Percentiles rank a stretch among this genome's conserved stretches.
Conservation (phyloP, 2,888 invertebrate species). For the Vesta saturnalis region DNA sequence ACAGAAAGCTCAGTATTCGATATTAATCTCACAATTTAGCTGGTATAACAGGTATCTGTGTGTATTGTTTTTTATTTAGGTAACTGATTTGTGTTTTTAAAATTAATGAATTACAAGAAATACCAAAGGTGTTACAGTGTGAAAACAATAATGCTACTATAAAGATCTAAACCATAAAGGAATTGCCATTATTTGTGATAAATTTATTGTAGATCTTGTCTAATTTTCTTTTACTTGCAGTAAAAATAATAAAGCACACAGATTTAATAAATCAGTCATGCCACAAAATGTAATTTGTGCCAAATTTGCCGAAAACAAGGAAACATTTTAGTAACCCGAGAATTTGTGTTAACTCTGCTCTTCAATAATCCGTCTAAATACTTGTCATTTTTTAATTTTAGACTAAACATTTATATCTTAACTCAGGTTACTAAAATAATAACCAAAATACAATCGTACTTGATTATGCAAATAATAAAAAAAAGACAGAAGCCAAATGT, state of each 20-base stretch:
- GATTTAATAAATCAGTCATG: no score
- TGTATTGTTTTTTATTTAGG: no score
- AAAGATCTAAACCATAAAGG: conserved; percentile 20
- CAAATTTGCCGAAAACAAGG: not conserved
- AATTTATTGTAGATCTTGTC: conserved; percentile 2
- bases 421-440: no score
- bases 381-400: no score
- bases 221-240: not conserved
- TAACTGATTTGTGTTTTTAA: no score
- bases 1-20: not conserved
- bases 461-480: not conserved
- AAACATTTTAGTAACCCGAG: not conserved
- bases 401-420: no score
- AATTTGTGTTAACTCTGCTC: no score
- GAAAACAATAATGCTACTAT: conserved; percentile 24
- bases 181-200: conserved; percentile 40
- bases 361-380: no score
- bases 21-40: not conserved
- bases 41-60: not conserved
- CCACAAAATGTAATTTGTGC: conserved; percentile 6
- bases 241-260: not conserved
- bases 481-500: not conserved
- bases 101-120: not conserved
- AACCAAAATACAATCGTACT: not conserved
- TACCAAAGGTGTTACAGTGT: conserved; percentile 17